Evolutionary conservation across 2,113 vertebrate genomes (phyloP).

Genomic region (Pao palembangensis): DNA sequence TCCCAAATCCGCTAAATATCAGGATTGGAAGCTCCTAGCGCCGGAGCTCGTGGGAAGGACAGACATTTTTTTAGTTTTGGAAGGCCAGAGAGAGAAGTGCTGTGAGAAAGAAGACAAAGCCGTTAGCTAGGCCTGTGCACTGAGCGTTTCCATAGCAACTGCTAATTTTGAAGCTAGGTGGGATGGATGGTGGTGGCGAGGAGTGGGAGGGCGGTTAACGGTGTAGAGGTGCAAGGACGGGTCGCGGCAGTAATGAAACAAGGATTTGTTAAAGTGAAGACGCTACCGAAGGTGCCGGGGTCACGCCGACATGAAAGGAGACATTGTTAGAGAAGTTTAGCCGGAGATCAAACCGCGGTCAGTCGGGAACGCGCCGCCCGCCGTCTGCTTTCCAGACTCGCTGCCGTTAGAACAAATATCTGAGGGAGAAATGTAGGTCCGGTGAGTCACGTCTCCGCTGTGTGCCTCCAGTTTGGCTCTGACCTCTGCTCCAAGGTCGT

Average conservation of each 20-base stretch:
- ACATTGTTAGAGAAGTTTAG: constrained; percentile 54
- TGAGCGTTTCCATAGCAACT: constrained; percentile 70
- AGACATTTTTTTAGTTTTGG: constrained; percentile 16
- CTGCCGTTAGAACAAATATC: background rate
- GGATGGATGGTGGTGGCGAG: constrained; percentile 39
- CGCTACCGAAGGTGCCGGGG: constrained; percentile 55
- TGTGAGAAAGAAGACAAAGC: constrained; percentile 18
- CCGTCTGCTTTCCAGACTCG: constrained; percentile 8
- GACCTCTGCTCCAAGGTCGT: constrained; percentile 46
- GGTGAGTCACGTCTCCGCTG: background rate
- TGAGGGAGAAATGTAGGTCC: background rate
- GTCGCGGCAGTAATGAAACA: constrained; percentile 59
- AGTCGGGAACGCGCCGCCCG: background rate
- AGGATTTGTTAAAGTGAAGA: constrained; percentile 62
- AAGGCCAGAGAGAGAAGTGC: constrained; percentile 42
- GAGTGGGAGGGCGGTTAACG: constrained; percentile 6
- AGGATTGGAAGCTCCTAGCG: constrained; percentile 55
- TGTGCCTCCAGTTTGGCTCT: constrained; percentile 62
- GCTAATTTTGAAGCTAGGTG: constrained; percentile 39
- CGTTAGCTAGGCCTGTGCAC: constrained; percentile 49
- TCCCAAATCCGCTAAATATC: constrained; percentile 58
- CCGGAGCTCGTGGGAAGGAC: constrained; percentile 46
- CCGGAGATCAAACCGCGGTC: constrained; percentile 14
- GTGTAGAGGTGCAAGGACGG: constrained; percentile 58
- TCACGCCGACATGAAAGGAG: constrained; percentile 51